Conservation (phyloP, 1,140 invertebrate genomes). For the Drosophila ironensis region DNA sequence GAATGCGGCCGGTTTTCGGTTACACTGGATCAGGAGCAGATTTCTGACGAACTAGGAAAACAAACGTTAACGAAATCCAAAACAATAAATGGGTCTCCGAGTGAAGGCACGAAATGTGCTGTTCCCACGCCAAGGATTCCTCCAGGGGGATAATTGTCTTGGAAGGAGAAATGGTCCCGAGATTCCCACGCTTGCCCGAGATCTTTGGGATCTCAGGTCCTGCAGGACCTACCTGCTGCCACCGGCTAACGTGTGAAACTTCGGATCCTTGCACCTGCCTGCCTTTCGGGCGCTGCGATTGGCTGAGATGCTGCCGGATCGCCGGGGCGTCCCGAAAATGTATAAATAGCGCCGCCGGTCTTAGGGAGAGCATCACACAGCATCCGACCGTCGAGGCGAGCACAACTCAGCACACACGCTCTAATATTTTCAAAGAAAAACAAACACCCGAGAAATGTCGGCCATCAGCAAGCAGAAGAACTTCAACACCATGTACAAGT, state of each 20-base stretch:
- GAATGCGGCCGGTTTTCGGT: slow-evolving; percentile 35
- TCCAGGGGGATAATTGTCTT: slow-evolving; percentile 50
- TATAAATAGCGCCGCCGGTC: slow-evolving; percentile 65
- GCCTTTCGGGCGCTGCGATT: slow-evolving; percentile 44
- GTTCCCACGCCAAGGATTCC: slow-evolving; percentile 57
- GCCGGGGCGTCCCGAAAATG: slow-evolving; percentile 11
- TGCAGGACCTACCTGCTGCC: slow-evolving; percentile 59
- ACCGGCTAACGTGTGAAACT: slow-evolving; percentile 71
- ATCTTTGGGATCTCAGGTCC: slow-evolving; percentile 37
- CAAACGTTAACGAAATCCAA: slow-evolving; percentile 18
- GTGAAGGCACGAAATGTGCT: slow-evolving; percentile 28
- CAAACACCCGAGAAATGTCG: slow-evolving; percentile 42
- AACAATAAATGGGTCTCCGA: slow-evolving; percentile 25
- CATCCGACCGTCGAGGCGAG: slow-evolving; percentile 29
- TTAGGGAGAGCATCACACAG: slow-evolving; percentile 55
- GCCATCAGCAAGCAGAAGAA: slow-evolving; percentile 53
- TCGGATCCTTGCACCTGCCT: slow-evolving; percentile 60
- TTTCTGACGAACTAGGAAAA: slow-evolving; percentile 36
- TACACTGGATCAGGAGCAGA: slow-evolving; percentile 30
- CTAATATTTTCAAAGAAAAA: slow-evolving; percentile 9
- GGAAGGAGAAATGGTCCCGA: slow-evolving; percentile 16
- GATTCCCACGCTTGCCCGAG: slow-evolving; percentile 72
- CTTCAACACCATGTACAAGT: slow-evolving; percentile 64
- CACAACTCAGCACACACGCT: slow-evolving; percentile 37
- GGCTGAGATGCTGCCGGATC: slow-evolving; percentile 64